A percentile compares a stretch with the other conserved stretches of the same genome.
phyloP scores from a whole-genome alignment of 2,113 vertebrate species.

The Cyanistes caeruleus region DNA sequence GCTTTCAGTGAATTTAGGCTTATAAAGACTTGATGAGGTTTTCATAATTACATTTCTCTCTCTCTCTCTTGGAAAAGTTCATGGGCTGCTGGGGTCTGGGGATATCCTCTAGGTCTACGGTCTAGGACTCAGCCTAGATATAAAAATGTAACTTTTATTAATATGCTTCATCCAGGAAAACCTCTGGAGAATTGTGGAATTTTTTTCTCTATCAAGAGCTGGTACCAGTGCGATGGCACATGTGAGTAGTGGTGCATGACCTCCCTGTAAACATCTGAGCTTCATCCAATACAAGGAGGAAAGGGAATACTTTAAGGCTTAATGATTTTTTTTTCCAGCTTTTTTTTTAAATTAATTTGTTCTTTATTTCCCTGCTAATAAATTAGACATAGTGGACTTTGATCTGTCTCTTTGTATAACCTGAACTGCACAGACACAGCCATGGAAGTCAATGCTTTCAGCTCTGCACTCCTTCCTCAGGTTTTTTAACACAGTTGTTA shows the following conservation, averaged over 20 bases:
- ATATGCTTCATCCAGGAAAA: not conserved
- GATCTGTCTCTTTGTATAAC: not conserved
- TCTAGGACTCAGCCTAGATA: not conserved
- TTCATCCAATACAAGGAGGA: not conserved
- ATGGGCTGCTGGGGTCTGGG: not conserved
- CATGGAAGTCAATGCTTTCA: not conserved
- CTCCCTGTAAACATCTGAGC: not conserved
- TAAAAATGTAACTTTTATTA: not conserved
- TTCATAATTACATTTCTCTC: not conserved
- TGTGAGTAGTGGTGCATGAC: not conserved
- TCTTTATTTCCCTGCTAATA: not conserved
- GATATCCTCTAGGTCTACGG: not conserved
- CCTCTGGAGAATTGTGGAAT: not conserved
- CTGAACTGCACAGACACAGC: not conserved
- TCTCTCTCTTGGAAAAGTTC: not conserved
- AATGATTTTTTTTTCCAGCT: not conserved
- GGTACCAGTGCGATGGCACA: not conserved
- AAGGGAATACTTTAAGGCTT: not conserved
- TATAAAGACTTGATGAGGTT: not conserved
- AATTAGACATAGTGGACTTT: not conserved
- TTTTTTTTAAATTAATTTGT: not conserved
- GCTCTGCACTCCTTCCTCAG: not conserved
- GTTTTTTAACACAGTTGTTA: not conserved
- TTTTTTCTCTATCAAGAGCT: not conserved
- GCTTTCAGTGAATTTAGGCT: not conserved